Evolutionary conservation across 2,888 invertebrate species (phyloP), one percentile per base, ranked within the genome.

Genomic region (Trisateles emortualis): DNA sequence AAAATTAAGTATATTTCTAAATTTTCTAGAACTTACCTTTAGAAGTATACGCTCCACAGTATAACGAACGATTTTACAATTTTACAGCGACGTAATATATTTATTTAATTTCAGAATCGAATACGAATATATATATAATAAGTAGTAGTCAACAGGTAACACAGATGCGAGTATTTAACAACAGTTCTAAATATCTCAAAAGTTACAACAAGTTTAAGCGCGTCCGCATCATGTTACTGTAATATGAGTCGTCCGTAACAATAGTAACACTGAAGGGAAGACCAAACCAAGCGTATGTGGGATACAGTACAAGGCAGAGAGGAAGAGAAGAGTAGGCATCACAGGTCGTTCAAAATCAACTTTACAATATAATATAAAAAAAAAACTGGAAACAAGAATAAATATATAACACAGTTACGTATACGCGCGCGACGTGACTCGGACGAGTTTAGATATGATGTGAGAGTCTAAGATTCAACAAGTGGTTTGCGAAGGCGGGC

Each of bases 101-200:
- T 75, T 74, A 78, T 83, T 83, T 78, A 76, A 76, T 84, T n/a
- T 78, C 65, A 77, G 81, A 85, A 81, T 76, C 71, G 77, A 75
- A 79, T 87, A 85, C 77, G 84, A 82, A 85, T 75, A 83, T 71
- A 73, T 81, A 72, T 81, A 72, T 76, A 68, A 82, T 87, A 84
- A 86, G 81, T 88, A 81, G 84, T 89, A 91, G 88, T 89, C 84
- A 92, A 92, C 91, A 90, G 87, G 83, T 92, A 92, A 91, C 90
- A 91, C 90, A 90, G 90, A 86, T 89, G 82, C 76, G 86, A 90
- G 88, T 88, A 82, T 84, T 81, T 67, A 88, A 88, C 87, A 91
- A 90, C 87, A 88, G 89, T 86, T 81, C 74, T 87, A 90, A 88
- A 91, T 84, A 87, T 88, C 80, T 88, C 82, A 84, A 90, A 90